Base-by-base conservation (phyloP, 1,140 invertebrate species). In the Gryllus bimaculatus region DNA sequence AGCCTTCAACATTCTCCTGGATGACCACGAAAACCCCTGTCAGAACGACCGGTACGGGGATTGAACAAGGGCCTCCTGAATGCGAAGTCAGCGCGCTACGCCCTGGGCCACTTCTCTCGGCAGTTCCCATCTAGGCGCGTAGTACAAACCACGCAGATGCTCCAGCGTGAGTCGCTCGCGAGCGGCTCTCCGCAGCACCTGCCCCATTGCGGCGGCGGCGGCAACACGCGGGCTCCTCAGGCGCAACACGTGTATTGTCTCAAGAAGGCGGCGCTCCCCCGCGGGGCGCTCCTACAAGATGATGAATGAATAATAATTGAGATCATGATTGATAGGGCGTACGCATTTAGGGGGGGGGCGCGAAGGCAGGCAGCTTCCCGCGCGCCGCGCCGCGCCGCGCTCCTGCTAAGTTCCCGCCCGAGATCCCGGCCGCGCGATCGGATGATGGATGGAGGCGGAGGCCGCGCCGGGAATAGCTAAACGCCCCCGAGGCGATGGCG, bases 291-390 rank as follows among this genome's bases (percentile, higher is more conserved):
- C 18, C 54, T 66, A 66, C 54, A 66, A 66, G 54, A 66, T 66
- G 54, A 66, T 66, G 54, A 66, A 66, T 66, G 54, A 66, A 66
- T 66, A 66, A 66, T 66, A 66, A 66, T 66, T 66, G 54, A 66
- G 54, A 66, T 66, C 54, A 66, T 66, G 54, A 66, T 66, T 66
- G 54, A 66, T 66, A 66, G 54, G 54, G 10, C 18, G 54, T 66
- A 66, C 54, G 54, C 18, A 66, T 66, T 66, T 66, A 7, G 54
- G 54, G 18, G 18, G 54, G 54, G 54, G 54, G 54, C 54, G 54
- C 54, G 54, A 13, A 10, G 10, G 54, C 10, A 39, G 18, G 7
- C 54, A 66, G 54, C 54, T 66, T 66, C 54, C 18, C 54, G 54
- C 54, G 26, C 26, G 26, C 26, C 26, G 26, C 26, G 26, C 26